Evolutionary conservation across 2,113 vertebrate species (phyloP).

Genomic region (Semnornis frantzii): DNA sequence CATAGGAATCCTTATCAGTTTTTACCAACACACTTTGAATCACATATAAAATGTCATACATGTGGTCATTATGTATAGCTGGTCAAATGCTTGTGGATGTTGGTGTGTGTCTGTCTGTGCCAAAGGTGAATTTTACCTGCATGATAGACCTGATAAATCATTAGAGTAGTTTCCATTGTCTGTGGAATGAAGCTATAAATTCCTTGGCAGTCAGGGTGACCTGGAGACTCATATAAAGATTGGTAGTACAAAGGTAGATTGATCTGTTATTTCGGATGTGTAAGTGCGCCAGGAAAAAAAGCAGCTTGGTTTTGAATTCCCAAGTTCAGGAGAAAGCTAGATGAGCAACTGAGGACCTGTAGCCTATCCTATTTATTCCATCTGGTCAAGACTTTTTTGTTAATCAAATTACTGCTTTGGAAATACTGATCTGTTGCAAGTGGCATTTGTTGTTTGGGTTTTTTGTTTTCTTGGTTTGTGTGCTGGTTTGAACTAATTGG

Average conservation of each 20-base stretch:
- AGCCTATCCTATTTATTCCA: constrained; percentile 6
- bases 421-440: background rate
- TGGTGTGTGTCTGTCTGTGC: rapidly evolving
- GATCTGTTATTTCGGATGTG: constrained; percentile 22
- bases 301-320: background rate
- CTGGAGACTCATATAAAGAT: constrained; percentile 39
- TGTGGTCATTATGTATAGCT: background rate
- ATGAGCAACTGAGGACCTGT: constrained; percentile 1
- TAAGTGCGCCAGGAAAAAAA: background rate
- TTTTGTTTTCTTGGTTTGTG: no score
- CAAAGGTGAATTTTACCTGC: constrained; percentile 11
- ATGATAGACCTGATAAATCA: constrained; percentile 28
- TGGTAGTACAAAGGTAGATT: constrained; percentile 21
- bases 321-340: background rate
- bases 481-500: no score
- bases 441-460: no score
- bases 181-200: constrained; percentile 10
- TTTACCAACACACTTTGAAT: background rate
- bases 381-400: background rate
- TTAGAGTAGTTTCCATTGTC: constrained; percentile 28
- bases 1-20: background rate
- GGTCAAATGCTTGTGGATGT: background rate
- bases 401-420: constrained; percentile 2
- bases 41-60: background rate
- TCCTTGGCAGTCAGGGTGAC: constrained; percentile 56